Evolutionary conservation across 2,113 vertebrate genomes (phyloP), one percentile per base, ranked within the genome.

Genomic region (Entelurus aequoreus): DNA sequence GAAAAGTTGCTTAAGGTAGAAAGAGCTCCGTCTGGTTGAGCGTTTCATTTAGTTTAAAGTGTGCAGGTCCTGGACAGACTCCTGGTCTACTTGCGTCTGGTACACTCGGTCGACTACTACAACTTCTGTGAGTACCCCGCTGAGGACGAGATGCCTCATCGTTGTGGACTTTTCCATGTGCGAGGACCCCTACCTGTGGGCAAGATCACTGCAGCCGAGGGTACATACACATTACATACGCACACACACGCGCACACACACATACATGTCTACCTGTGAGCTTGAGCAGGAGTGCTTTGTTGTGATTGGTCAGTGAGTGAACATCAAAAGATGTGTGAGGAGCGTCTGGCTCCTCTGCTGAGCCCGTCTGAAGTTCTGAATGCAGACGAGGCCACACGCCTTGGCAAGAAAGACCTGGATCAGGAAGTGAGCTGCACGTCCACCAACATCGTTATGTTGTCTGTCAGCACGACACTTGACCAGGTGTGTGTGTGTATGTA

Each of bases 91-190:
- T 86, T 96, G 69, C 92, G 95, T 4, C 92, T 97, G 0, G 94
- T 97, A 0, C 95, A 97, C 76, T 96, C 94, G 0, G 86, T 97
- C 0, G 94, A 97, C 62, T 96, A 94, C 51, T 96, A 96, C 49
- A 96, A 95, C 86, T 92, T 88, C 52, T 94, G 93, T 3, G 94
- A 96, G 75, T 97, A 96, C 67, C 88, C 92, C 0, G 91, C 91
- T 0, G 94, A 96, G 81, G 94, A 96, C 4, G 93, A 96, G 83
- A 97, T 97, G 95, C 94, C 95, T 4, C 95, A 95, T 55, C 92
- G 95, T 57, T 97, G 95, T 1, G 94, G 95, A 1, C 94, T 97
- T 42, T 85, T 96, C 63, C 95, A 96, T 0, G 94, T 96, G 1
- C 84, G 94, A 2, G 95, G 94, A 0, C 93, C 95, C 0, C 84